Evolutionary conservation across 2,797 vertebrate genomes (phyloP).

Genomic region (Coregonus ussuriensis): DNA sequence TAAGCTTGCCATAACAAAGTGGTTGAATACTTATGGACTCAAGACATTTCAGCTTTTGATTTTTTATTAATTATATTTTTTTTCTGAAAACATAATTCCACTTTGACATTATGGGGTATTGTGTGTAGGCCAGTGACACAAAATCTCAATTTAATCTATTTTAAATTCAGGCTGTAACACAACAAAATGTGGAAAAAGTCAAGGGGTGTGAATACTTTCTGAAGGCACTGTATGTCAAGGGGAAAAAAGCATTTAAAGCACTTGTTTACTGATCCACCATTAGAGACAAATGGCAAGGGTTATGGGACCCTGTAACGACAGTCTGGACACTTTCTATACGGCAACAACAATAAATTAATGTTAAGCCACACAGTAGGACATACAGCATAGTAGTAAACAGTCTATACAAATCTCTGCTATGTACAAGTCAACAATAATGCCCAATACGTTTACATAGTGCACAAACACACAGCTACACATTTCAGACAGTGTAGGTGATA

Average conservation of each 20-base stretch:
- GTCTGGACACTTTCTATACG: background rate
- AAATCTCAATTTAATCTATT: no score
- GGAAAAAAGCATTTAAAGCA: background rate
- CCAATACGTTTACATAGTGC: constrained; percentile 4
- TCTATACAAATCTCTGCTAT: constrained; percentile 9
- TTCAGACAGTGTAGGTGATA: background rate
- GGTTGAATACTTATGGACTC: no score
- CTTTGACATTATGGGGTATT: no score
- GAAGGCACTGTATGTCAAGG: background rate
- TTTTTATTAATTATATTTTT: no score
- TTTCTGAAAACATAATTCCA: no score
- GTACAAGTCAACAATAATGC: constrained; percentile 16
- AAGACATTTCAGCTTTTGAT: no score
- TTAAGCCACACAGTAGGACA: background rate
- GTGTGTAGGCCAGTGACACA: no score
- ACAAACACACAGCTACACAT: constrained; percentile 13
- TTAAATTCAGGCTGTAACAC: no score
- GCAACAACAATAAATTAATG: constrained; percentile 17
- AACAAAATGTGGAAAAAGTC: no score
- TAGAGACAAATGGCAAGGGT: background rate
- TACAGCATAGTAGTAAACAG: background rate
- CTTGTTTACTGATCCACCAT: background rate
- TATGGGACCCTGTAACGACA: background rate
- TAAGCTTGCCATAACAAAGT: no score
- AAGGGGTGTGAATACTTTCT: no score